A percentile compares a stretch with the other conserved stretches of the same genome.
phyloP scores from a whole-genome alignment of 2,888 invertebrate species.

The Alloscopus bannaensis region DNA sequence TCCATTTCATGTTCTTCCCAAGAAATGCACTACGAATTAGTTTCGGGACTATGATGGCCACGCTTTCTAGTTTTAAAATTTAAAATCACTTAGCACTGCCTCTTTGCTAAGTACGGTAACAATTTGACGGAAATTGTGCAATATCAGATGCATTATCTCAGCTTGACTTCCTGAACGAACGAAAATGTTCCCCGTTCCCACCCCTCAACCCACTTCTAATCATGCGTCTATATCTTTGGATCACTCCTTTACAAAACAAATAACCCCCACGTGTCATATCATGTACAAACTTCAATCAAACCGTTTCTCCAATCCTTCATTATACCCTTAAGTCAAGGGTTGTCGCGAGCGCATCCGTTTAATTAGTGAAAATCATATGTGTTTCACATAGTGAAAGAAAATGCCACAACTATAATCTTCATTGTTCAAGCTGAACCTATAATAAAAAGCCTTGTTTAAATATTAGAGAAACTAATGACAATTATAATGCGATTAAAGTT shows the following conservation, averaged over 20 bases:
- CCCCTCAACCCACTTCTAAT: background rate
- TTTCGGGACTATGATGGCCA: constrained; percentile 33
- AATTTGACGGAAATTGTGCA: constrained; percentile 28
- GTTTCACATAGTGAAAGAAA: background rate
- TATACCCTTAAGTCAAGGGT: constrained; percentile 9
- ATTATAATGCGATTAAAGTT: background rate
- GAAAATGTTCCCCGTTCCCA: constrained; percentile 15
- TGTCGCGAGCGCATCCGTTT: constrained; percentile 23
- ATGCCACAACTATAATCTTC: background rate
- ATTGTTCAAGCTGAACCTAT: background rate
- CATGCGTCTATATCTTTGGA: background rate
- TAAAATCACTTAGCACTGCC: background rate
- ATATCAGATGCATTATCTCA: constrained; percentile 20
- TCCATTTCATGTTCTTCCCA: background rate
- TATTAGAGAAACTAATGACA: background rate
- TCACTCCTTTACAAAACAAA: too few relatives aligned
- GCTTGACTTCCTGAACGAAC: constrained; percentile 37
- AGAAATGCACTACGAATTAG: background rate
- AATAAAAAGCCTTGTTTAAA: background rate
- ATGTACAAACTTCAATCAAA: background rate
- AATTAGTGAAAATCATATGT: constrained; percentile 14
- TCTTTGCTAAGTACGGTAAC: background rate
- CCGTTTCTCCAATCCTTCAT: background rate
- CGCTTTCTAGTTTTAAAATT: constrained; percentile 58
- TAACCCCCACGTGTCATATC: background rate